Conservation (phyloP, 2,113 vertebrate species). For the Gopherus evgoodei region DNA sequence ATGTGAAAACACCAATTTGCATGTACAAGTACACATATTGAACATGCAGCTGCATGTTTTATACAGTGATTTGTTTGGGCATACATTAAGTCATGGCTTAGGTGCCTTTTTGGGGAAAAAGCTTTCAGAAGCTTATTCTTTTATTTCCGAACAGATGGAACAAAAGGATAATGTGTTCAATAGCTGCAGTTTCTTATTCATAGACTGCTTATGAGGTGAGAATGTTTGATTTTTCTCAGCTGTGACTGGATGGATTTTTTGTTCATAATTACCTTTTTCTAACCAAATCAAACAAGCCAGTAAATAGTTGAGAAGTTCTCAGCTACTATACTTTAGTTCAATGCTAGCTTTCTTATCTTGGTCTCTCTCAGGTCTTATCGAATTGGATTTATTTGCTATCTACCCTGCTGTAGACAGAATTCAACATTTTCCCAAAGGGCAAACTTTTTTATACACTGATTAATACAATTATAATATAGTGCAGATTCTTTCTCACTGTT, state of each 20-base stretch:
- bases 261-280: neutral
- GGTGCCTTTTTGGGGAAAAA: neutral
- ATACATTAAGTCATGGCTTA: neutral
- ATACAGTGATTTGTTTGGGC: neutral
- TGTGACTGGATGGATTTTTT: neutral
- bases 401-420: neutral
- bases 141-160: neutral
- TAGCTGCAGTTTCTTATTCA: neutral
- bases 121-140: neutral
- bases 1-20: rapidly evolving
- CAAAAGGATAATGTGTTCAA: neutral
- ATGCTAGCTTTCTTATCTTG: neutral
- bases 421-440: neutral
- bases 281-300: neutral
- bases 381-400: neutral
- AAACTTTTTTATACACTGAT: conserved; percentile 11
- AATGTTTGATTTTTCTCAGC: neutral
- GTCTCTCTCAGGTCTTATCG: neutral
- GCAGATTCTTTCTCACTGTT: neutral
- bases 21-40: neutral
- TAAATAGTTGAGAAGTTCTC: neutral
- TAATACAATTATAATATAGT: conserved; percentile 23
- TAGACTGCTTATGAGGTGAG: neutral
- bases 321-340: neutral
- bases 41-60: neutral